Evolutionary conservation across 2,888 invertebrate species (phyloP).

Genomic region (Andrena bicolor): DNA sequence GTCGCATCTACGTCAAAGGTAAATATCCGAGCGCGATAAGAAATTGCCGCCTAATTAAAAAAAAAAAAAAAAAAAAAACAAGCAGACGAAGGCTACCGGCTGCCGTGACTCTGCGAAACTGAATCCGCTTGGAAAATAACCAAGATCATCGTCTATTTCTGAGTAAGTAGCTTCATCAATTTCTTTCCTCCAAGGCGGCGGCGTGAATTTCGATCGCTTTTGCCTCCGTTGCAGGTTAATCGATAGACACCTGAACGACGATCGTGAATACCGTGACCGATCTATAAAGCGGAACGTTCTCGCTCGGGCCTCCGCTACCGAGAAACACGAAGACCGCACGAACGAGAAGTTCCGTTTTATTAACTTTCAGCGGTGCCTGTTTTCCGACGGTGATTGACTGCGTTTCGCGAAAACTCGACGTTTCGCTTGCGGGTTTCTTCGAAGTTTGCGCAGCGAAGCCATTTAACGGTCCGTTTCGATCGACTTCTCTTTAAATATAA

Average conservation of each 20-base stretch:
- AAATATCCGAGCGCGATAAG: background rate
- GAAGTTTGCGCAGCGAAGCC: constrained; percentile 1
- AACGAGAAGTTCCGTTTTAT: constrained; percentile 73
- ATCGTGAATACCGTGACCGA: background rate
- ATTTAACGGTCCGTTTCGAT: background rate
- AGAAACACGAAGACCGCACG: constrained; percentile 45
- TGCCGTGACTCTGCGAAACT: background rate
- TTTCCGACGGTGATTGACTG: constrained; percentile 74
- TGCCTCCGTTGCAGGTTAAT: background rate
- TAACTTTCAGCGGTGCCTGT: constrained; percentile 74
- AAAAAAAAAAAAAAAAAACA: background rate
- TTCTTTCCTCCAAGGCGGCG: too few relatives aligned
- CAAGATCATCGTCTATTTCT: background rate
- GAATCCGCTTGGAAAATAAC: background rate
- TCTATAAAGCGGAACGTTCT: constrained; percentile 34
- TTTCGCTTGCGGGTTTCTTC: background rate
- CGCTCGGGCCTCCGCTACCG: constrained; percentile 10
- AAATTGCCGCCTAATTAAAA: background rate
- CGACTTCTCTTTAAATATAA: constrained; percentile 3
- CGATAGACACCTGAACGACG: background rate
- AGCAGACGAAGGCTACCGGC: background rate
- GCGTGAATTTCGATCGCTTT: background rate
- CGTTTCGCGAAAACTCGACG: constrained; percentile 41
- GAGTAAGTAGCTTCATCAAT: background rate
- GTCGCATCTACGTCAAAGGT: background rate